Evolutionary conservation across 2,797 vertebrate genomes (phyloP).

Genomic region (Salmo trutta): DNA sequence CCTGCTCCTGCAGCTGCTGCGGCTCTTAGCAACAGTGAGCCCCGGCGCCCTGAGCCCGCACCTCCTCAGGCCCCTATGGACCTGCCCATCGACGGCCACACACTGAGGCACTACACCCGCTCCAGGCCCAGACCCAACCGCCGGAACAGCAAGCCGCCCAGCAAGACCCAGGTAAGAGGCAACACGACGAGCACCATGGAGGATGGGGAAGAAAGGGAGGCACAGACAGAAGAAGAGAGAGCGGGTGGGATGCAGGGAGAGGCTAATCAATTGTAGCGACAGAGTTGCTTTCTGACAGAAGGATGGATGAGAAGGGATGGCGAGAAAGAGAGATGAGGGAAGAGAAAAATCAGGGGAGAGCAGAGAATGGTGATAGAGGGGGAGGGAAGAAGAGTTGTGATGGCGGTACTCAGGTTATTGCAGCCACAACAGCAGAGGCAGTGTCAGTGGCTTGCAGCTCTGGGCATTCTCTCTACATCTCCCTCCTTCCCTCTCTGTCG

Average conservation of each 20-base stretch:
- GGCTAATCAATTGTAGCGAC: background rate
- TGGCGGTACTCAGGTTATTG: slow-evolving; percentile 39
- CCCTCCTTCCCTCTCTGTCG: background rate
- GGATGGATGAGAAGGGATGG: slow-evolving; percentile 11
- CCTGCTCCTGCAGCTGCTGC: slow-evolving; percentile 38
- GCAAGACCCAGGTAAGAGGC: slow-evolving; percentile 84
- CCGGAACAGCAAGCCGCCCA: slow-evolving; percentile 84
- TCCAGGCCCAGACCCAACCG: slow-evolving; percentile 89
- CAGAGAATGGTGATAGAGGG: background rate
- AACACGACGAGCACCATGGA: background rate
- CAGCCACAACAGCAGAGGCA: slow-evolving; percentile 31
- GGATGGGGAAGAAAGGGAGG: slow-evolving; percentile 25
- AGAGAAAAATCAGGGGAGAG: background rate
- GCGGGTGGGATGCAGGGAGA: slow-evolving; percentile 6
- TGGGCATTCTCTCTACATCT: slow-evolving; percentile 13
- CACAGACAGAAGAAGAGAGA: slow-evolving; percentile 4
- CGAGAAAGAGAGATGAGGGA: slow-evolving; percentile 4
- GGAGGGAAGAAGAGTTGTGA: slow-evolving; percentile 31
- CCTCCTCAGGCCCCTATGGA: slow-evolving; percentile 82
- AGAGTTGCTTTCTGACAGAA: slow-evolving; percentile 18
- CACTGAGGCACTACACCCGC: slow-evolving; percentile 90
- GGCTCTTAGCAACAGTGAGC: slow-evolving; percentile 67
- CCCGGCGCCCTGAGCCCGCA: slow-evolving; percentile 66
- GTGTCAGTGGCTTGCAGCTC: slow-evolving; percentile 21
- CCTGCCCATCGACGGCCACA: slow-evolving; percentile 87